A percentile compares a stretch with the other conserved stretches of the same genome.
These are phyloP conservation scores for Geophilus truncorum DNA, from an alignment of 2,888 invertebrate species.

Conservation along the genomic window DNA sequence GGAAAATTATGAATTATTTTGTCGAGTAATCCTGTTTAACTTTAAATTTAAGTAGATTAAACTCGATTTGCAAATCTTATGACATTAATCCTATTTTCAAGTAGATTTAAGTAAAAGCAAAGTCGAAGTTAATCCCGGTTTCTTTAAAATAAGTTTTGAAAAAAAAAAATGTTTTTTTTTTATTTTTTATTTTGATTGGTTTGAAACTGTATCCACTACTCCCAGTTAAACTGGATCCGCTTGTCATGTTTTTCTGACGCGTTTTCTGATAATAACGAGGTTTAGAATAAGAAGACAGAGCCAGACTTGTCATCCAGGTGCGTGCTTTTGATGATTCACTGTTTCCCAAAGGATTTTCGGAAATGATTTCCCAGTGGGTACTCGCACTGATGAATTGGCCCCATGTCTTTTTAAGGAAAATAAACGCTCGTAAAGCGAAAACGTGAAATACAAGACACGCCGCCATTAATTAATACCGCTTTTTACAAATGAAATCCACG, in stretches of 20 bases:
- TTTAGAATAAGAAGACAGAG: background rate
- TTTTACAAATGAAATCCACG: background rate
- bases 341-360: background rate
- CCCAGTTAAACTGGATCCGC: background rate
- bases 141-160: background rate
- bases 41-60: too few species aligned
- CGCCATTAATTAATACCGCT: too few species aligned
- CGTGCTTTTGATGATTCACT: background rate
- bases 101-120: too few species aligned
- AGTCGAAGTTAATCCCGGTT: too few species aligned
- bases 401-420: background rate
- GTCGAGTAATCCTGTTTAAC: too few species aligned
- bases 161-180: background rate
- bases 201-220: background rate
- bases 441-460: background rate
- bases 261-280: background rate
- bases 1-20: too few species aligned
- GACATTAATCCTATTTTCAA: background rate
- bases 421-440: background rate
- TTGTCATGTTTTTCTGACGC: background rate
- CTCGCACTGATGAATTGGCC: background rate
- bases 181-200: background rate
- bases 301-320: background rate
- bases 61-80: too few species aligned
- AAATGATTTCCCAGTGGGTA: slow-evolving; percentile 8